Conservation (phyloP, 2,113 vertebrate genomes). For the Neodon shergylaensis region DNA sequence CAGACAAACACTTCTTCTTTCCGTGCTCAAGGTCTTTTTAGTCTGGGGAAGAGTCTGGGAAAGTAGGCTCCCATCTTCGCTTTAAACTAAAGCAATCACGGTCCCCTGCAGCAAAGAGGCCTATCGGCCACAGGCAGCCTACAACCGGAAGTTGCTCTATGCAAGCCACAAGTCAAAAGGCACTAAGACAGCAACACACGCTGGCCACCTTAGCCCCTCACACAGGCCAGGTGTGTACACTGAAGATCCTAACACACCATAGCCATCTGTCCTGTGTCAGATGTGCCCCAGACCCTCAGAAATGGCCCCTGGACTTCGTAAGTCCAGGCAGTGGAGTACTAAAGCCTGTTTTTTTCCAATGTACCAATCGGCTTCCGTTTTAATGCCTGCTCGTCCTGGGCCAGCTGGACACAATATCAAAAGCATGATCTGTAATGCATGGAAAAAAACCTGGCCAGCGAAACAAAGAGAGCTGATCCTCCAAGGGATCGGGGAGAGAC, state of each 20-base stretch:
- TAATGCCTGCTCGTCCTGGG: background rate
- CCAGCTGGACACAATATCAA: background rate
- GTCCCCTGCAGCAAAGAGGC: background rate
- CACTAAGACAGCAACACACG: background rate
- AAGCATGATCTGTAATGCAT: background rate
- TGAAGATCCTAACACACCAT: background rate
- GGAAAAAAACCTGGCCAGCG: background rate
- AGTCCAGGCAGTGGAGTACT: background rate
- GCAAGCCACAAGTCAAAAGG: background rate
- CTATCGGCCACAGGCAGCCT: background rate
- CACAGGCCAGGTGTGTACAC: background rate
- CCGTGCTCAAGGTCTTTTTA: background rate
- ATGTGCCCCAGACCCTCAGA: background rate
- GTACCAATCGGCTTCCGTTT: background rate
- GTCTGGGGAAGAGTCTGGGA: background rate
- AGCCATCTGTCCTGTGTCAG: background rate
- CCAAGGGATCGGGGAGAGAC: background rate
- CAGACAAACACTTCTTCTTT: constrained; percentile 29
- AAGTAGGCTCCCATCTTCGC: background rate
- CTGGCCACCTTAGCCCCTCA: background rate
- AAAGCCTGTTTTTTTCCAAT: background rate
- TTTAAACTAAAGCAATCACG: background rate
- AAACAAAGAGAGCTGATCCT: background rate
- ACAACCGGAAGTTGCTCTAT: background rate
- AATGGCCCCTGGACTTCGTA: background rate